Evolutionary conservation across 2,797 vertebrate genomes (phyloP).

Genomic region (Psittacula echo): DNA sequence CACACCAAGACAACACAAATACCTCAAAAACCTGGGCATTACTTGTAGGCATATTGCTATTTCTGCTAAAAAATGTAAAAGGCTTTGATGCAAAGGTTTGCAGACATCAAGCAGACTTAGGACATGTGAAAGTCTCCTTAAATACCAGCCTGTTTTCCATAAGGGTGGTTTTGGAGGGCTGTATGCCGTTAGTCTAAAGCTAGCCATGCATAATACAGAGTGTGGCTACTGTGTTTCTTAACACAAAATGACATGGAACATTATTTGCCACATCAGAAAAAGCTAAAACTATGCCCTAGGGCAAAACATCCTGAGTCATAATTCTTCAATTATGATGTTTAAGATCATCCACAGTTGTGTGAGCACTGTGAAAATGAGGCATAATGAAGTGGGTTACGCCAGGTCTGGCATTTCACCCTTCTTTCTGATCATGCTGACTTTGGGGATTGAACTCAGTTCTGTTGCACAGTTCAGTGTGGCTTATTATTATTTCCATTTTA

Average conservation of each 20-base stretch:
- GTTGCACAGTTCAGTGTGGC: background rate
- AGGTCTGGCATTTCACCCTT: conserved; percentile 37
- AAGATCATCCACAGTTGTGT: conserved; percentile 54
- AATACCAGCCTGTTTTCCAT: background rate
- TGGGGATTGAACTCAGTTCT: background rate
- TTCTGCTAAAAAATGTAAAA: background rate
- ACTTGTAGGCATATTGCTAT: background rate
- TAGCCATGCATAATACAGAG: background rate
- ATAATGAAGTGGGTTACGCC: conserved; percentile 38
- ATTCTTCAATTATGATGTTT: conserved; percentile 64
- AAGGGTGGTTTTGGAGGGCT: background rate
- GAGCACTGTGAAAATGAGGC: conserved; percentile 17
- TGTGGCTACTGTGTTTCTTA: background rate
- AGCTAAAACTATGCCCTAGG: conserved; percentile 19
- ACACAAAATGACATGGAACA: conserved; percentile 29
- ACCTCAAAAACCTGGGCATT: background rate
- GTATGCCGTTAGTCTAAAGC: background rate
- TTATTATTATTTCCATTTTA: conserved; percentile 16
- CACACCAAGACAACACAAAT: background rate
- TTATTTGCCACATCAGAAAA: conserved; percentile 60
- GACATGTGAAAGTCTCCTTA: background rate
- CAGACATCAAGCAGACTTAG: background rate
- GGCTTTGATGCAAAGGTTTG: background rate
- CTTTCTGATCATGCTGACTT: background rate
- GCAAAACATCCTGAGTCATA: conserved; percentile 58